phyloP scores from a whole-genome alignment of 2,888 invertebrate genomes.

The Sepiola atlantica region DNA sequence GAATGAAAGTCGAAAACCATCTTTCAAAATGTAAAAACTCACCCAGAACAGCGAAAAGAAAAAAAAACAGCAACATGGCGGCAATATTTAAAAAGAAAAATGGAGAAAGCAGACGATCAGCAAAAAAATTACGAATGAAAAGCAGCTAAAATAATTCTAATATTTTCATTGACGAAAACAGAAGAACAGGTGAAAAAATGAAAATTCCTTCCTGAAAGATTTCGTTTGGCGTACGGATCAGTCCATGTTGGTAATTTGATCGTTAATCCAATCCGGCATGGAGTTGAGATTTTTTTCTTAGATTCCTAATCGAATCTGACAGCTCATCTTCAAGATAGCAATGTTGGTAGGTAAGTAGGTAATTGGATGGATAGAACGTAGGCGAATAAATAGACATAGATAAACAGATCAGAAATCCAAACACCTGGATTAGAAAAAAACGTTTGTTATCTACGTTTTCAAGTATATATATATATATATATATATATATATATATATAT shows the following conservation, averaged over 20 bases:
- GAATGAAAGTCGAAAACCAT: too few relatives aligned
- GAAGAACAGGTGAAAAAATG: neutral
- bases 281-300: neutral
- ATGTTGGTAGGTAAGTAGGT: neutral
- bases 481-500: neutral
- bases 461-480: neutral
- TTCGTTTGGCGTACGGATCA: neutral
- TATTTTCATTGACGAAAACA: neutral
- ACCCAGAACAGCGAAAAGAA: neutral
- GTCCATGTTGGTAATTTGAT: neutral
- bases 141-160: neutral
- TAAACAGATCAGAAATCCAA: neutral
- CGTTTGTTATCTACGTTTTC: neutral
- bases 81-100: neutral
- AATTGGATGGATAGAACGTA: neutral
- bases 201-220: neutral
- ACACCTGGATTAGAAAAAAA: neutral
- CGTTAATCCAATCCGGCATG: neutral
- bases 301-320: neutral
- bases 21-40: neutral
- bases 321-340: neutral
- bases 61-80: too few relatives aligned
- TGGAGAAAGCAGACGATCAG: neutral
- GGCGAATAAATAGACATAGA: neutral
- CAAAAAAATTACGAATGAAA: neutral